Base-by-base conservation (phyloP, 2,113 vertebrate species). In the Columba livia region DNA sequence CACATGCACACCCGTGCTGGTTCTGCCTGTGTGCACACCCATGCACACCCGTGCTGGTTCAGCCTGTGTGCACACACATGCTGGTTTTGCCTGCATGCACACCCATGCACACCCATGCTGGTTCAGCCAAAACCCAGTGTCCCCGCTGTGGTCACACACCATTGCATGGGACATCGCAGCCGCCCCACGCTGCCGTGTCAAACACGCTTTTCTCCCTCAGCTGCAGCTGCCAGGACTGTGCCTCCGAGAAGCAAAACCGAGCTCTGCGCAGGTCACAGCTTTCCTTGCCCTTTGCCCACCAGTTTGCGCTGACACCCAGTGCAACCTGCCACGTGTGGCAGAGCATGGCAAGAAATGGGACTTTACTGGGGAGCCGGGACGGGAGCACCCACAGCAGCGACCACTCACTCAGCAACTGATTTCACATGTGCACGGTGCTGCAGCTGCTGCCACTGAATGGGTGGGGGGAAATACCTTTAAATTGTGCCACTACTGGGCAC, bases 291-390 rank as follows among this genome's bases (percentile, higher is more conserved):
- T 51, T 23, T 53, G 74, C 65, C 53, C 34, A 31, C 28, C 62
- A 7, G 16, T 48, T 12, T 40, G 36, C 31, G 48, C 8, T 1
- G 19, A 2, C 19, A 47, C 66, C 47, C 47, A 17, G 56, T 5
- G 14, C 32, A 48, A 3, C 15, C 50, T 53, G 54, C 12, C 13
- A 0, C 4, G 18, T 0, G 0, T 15, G 32, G 4, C 32, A 48
- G 44, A 47, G 34, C 3, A 26, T 11, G 80, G 74, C 28, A 17
- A 25, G 16, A 6, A n/a, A 17, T 14, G 6, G 73, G 51, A 10
- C 6, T 19, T 31, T 9, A 1, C 2, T 10, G 65, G 34, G 48
- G 21, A 42, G 7, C 9, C 80, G 4, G n/a, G 23, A n/a, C 69
- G 29, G 40, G 51, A 15, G 21, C 25, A 9, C 60, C 26, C 14